Evolutionary conservation across 1,140 invertebrate genomes (phyloP), one percentile per base, ranked within the genome.

Genomic region (Dendrolimus kikuchii): DNA sequence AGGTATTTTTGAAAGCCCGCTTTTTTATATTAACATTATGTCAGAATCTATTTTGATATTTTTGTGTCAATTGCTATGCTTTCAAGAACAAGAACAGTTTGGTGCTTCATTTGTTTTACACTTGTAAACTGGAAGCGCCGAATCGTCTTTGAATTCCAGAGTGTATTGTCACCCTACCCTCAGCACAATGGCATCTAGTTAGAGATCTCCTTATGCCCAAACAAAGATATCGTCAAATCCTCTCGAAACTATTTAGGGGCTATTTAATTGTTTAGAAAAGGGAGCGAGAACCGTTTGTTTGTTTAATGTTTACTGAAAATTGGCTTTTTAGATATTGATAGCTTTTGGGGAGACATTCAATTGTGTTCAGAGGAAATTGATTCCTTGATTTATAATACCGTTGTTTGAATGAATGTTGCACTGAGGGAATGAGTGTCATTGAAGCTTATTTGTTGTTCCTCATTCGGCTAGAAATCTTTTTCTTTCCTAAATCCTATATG

Each of bases 191-290:
- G 40, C 51, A 53, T 45, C 46, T 45, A 55, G 54, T 68, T 65
- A 68, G 66, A 65, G 59, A 56, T 59, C 62, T 46, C 39, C 60
- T 46, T 53, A 59, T 60, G 55, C 42, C 46, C 62, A 60, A 64
- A 60, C 59, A 64, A 58, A 55, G 62, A 60, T 60, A 60, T 53
- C 49, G 49, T 53, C 23, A 49, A 58, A 51, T 52, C 54, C 54
- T 57, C 57, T 51, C 52, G 53, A 49, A 39, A 7, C 40, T 49
- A 45, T 47, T 46, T 46, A 49, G 55, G 52, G 55, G 52, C 46
- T 51, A 51, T 62, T 62, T 51, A 55, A 59, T 66, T 57, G 55
- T 62, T 62, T 52, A 51, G 53, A 7, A 46, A 7, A 23, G 7
- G 48, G n/a, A 38, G 7, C 10, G 10, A 6, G 39, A 8, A 23